These are phyloP conservation scores for Galleria mellonella DNA, from an alignment of 1,140 invertebrate genomes.

Conservation along the genomic window DNA sequence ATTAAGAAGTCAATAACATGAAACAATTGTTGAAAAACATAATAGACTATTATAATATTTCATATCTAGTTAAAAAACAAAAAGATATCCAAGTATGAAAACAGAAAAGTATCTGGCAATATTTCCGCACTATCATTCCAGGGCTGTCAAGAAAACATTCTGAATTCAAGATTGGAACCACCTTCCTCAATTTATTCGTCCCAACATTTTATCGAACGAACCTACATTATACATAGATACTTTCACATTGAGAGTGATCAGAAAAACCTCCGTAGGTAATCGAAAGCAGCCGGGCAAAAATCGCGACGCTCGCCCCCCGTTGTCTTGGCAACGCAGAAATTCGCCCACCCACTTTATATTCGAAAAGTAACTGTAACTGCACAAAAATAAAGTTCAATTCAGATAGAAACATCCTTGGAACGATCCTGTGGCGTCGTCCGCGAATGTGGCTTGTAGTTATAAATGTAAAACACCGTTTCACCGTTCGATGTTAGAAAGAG, in stretches of 20 bases:
- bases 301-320: constrained; percentile 52
- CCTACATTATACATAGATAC: constrained; percentile 8
- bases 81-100: not conserved
- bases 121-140: constrained; percentile 7
- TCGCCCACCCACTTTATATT: constrained; percentile 7
- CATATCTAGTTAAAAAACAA: not conserved
- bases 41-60: too few relatives aligned
- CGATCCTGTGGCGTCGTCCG: constrained; percentile 9
- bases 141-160: constrained; percentile 7
- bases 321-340: constrained; percentile 31
- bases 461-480: constrained; percentile 67
- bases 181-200: constrained; percentile 8
- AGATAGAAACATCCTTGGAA: not conserved
- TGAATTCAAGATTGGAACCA: not conserved
- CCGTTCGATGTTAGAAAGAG: constrained; percentile 32
- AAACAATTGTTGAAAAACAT: too few relatives aligned
- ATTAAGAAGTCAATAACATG: too few relatives aligned
- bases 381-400: constrained; percentile 22
- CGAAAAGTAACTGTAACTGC: constrained; percentile 26
- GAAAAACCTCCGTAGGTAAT: constrained; percentile 51
- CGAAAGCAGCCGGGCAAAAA: constrained; percentile 53
- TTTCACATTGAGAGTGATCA: constrained; percentile 45
- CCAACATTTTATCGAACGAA: constrained; percentile 13
- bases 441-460: constrained; percentile 60
- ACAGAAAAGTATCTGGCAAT: not conserved